A percentile compares a stretch with the other conserved stretches of the same genome.
phyloP scores from a whole-genome alignment of 2,797 vertebrate species.

The Thalassophryne amazonica region DNA sequence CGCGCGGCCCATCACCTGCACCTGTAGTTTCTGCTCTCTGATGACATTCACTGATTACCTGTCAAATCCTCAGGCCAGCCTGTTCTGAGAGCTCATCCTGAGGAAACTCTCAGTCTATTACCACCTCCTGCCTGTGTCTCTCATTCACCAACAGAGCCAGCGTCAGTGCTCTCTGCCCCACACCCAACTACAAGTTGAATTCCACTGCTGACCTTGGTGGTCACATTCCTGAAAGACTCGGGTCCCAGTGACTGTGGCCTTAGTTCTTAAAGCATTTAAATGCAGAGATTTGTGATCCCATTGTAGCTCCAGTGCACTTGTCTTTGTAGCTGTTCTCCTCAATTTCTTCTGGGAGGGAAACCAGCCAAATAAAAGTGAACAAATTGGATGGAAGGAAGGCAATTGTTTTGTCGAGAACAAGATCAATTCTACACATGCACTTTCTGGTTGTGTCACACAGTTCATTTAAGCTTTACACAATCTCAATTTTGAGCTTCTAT shows the following conservation, averaged over 20 bases:
- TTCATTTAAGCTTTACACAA: conserved; percentile 38
- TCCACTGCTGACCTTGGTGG: conserved; percentile 58
- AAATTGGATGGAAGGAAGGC: conserved; percentile 28
- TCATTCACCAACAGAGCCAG: neutral
- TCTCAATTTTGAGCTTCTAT: conserved; percentile 20
- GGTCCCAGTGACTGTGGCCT: conserved; percentile 48
- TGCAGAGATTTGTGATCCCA: conserved; percentile 34
- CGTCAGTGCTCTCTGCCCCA: conserved; percentile 16
- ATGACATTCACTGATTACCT: conserved; percentile 65
- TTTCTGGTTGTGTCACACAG: conserved; percentile 31
- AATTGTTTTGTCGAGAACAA: conserved; percentile 3
- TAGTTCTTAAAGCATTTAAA: conserved; percentile 63
- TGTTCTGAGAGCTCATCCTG: conserved; percentile 43
- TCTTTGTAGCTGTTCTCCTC: conserved; percentile 23
- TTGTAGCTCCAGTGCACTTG: conserved; percentile 56
- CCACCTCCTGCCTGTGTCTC: conserved; percentile 41
- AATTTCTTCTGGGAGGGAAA: conserved; percentile 10
- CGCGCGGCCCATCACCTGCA: conserved; percentile 21
- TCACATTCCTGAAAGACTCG: conserved; percentile 38
- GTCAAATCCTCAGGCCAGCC: conserved; percentile 43
- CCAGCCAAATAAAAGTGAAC: conserved; percentile 38
- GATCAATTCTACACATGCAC: conserved; percentile 31
- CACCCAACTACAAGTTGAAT: conserved; percentile 7
- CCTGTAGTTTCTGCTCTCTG: conserved; percentile 28
- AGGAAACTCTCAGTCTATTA: conserved; percentile 67